A percentile compares a stretch with the other conserved stretches of the same genome.
Conservation (phyloP, 2,113 vertebrate species). For the Campylorhamphus procurvoides region DNA sequence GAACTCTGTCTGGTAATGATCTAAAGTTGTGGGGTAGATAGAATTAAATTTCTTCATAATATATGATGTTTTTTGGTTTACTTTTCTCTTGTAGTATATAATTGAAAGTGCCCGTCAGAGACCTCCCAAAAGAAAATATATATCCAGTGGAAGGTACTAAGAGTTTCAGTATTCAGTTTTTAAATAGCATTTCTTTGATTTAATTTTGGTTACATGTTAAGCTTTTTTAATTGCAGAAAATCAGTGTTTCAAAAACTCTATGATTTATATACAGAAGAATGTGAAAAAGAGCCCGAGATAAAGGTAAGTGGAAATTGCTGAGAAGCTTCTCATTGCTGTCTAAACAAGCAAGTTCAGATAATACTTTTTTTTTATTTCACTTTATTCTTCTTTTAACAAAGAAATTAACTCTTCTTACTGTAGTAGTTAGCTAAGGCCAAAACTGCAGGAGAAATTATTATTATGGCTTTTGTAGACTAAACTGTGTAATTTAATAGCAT, state of each 20-base stretch:
- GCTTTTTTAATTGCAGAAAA: constrained; percentile 79
- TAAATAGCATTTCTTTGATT: neutral
- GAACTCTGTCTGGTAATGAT: neutral
- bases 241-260: constrained; percentile 98
- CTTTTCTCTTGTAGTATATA: constrained; percentile 85
- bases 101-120: constrained; percentile 97
- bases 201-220: constrained; percentile 36
- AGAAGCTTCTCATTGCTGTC: neutral
- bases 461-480: neutral
- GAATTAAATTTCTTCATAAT: neutral
- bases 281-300: constrained; percentile 98
- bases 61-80: neutral
- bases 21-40: neutral
- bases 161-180: neutral
- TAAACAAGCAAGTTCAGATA: neutral
- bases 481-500: neutral
- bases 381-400: neutral
- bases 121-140: constrained; percentile 90
- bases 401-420: neutral
- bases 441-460: neutral
- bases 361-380: neutral
- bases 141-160: constrained; percentile 86
- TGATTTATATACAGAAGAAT: constrained; percentile 97
- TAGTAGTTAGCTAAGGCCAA: neutral
- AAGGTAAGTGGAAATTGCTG: constrained; percentile 82